A percentile compares a stretch with the other conserved stretches of the same genome.
These are phyloP conservation scores for Deroplatys truncata DNA, from an alignment of 2,888 invertebrate genomes.

Conservation along the genomic window DNA sequence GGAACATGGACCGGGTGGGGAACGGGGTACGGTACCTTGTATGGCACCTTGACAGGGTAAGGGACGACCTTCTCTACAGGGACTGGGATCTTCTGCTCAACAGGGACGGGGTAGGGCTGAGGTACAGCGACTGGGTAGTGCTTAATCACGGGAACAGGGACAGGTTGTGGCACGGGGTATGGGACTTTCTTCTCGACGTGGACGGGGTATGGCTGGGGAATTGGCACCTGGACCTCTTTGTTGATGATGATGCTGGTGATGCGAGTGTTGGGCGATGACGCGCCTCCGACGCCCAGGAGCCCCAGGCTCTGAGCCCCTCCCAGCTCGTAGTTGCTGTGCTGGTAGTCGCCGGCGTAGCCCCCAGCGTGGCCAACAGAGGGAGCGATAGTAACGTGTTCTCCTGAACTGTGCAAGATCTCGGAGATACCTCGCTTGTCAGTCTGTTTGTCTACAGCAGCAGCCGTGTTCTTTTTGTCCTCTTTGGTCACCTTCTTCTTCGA, in stretches of 20 bases:
- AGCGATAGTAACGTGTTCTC: too few species aligned
- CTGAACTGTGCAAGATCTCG: background rate
- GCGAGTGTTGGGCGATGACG: slow-evolving; percentile 12
- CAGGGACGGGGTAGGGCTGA: slow-evolving; percentile 28
- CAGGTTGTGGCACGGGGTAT: slow-evolving; percentile 45
- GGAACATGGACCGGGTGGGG: slow-evolving; percentile 37
- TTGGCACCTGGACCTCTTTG: slow-evolving; percentile 23
- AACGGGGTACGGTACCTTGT: slow-evolving; percentile 47
- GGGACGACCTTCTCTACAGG: slow-evolving; percentile 41
- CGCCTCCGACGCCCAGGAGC: slow-evolving; percentile 9
- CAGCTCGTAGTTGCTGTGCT: background rate
- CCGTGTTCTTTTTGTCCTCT: background rate
- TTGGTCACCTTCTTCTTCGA: background rate
- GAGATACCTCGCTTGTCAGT: background rate
- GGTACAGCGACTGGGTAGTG: slow-evolving; percentile 61
- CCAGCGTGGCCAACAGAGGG: too few species aligned
- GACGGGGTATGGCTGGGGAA: slow-evolving; percentile 43
- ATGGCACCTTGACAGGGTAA: slow-evolving; percentile 49
- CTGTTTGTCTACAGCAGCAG: background rate
- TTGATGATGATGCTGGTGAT: slow-evolving; percentile 26
- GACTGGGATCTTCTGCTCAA: slow-evolving; percentile 42
- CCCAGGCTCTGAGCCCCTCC: background rate
- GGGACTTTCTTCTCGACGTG: slow-evolving; percentile 40
- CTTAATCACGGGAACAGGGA: slow-evolving; percentile 59
- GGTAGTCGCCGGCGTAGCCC: background rate